Evolutionary conservation across 2,797 vertebrate genomes (phyloP).

Genomic region (Apodemus agrarius): DNA sequence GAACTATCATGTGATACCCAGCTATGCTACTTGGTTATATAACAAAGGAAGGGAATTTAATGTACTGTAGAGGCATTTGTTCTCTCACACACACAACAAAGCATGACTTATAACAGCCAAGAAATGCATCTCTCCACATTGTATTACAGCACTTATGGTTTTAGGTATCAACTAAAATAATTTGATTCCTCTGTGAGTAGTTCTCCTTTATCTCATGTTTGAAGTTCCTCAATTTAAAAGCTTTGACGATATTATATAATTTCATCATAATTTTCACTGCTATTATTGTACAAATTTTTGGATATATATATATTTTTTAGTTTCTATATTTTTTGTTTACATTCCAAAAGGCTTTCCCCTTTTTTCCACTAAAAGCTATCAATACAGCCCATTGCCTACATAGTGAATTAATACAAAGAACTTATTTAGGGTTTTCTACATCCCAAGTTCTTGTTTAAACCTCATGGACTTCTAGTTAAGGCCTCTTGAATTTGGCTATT

Average conservation of each 20-base stretch:
- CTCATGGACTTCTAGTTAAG: not conserved
- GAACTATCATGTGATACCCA: not conserved
- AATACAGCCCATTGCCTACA: not conserved
- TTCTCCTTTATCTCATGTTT: not conserved
- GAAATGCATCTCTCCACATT: too few relatives aligned
- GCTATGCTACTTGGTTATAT: not conserved
- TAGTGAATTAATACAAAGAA: not conserved
- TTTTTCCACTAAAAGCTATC: not conserved
- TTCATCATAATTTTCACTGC: not conserved
- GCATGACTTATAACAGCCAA: not conserved
- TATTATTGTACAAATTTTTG: not conserved
- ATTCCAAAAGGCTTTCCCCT: too few relatives aligned
- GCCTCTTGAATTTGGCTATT: not conserved
- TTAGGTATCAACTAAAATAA: not conserved
- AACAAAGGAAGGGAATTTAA: not conserved
- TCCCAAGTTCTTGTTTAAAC: not conserved
- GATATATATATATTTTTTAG: too few relatives aligned
- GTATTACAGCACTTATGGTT: not conserved
- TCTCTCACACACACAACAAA: not conserved
- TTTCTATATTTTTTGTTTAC: too few relatives aligned
- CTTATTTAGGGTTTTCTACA: not conserved
- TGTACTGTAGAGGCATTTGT: not conserved
- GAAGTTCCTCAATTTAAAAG: not conserved
- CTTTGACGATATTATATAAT: not conserved
- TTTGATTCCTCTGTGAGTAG: not conserved